These are phyloP conservation scores for Stenichneumon culpator DNA, from an alignment of 2,888 invertebrate species.

Conservation along the genomic window DNA sequence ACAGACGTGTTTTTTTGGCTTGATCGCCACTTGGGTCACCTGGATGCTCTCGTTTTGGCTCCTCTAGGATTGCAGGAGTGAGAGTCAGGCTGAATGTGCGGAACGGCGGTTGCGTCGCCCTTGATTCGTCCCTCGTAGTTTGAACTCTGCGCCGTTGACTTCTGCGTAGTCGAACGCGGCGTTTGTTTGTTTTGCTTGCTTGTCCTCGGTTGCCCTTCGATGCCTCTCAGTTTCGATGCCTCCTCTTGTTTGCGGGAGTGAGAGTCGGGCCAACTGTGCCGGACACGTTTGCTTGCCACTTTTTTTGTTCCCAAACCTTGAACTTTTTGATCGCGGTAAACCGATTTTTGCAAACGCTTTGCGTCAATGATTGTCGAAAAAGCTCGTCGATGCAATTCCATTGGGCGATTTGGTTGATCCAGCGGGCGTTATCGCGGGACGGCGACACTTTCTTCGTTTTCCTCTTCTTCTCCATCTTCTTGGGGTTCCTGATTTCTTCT, in stretches of 20 bases:
- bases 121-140: conserved; percentile 5
- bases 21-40: conserved; percentile 3
- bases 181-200: conserved; percentile 35
- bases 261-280: conserved; percentile 32
- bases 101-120: conserved; percentile 27
- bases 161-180: conserved; percentile 5
- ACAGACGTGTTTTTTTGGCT: conserved; percentile 19
- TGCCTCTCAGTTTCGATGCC: conserved; percentile 11
- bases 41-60: conserved; percentile 21
- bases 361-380: conserved; percentile 12
- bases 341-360: background rate
- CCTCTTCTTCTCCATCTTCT: conserved; percentile 19
- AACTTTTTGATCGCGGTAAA: conserved; percentile 21
- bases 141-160: conserved; percentile 25
- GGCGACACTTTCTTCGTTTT: conserved; percentile 25
- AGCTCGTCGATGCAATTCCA: conserved; percentile 8
- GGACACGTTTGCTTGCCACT: conserved; percentile 24
- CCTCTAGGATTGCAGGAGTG: conserved; percentile 44
- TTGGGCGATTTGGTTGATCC: conserved; percentile 37
- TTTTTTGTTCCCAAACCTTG: conserved; percentile 36
- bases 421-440: conserved; percentile 19
- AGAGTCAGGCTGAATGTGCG: conserved; percentile 44
- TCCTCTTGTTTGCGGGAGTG: conserved; percentile 28
- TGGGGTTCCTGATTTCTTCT: conserved; percentile 36
- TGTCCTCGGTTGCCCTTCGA: conserved; percentile 17